Evolutionary conservation across 2,113 vertebrate genomes (phyloP), one percentile per base, ranked within the genome.

Genomic region (Polypterus senegalus): DNA sequence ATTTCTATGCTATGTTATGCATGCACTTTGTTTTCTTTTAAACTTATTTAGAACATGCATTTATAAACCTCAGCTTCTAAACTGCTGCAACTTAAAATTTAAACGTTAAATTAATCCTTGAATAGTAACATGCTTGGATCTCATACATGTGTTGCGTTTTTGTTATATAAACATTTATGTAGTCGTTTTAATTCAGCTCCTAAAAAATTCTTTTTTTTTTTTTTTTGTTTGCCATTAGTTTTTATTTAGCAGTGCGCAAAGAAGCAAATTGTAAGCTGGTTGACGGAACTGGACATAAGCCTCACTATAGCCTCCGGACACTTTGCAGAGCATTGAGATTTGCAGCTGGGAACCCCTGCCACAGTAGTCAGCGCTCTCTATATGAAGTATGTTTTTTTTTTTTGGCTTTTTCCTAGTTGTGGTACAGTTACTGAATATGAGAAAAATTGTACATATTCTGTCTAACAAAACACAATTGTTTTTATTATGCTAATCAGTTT

Each of bases 301-400:
- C 96, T 64, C 93, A 98, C 74, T 99, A 97, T 64, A 98, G 94
- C 63, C 85, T 99, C 66, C 89, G 96, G 1, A 97, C 95, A 0
- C 83, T 99, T 47, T 99, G 96, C 75, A 79, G 96, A 62, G 95
- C 96, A 0, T 65, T 99, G 70, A 88, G 87, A 59, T 97, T 93
- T 59, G 89, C 83, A 57, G 88, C 91, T 0, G 74, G 73, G 7
- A 93, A 98, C 70, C 92, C 91, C 0, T 98, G 94, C 73, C 68
- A 74, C 77, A 94, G 64, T 52, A 78, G 94, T 49, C 87, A 90
- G 63, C 91, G 96, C 56, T 99, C 96, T 0, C 86, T 99, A 3
- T 97, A 93, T 57, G 96, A 99, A 93, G 96, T 99, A 58, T 58
- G 72, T 1, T 27, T 27, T 27, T 27, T 27, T 27, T 27, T 1